Evolutionary conservation across 1,140 invertebrate species (phyloP).

Genomic region (Neodiprion lecontei): DNA sequence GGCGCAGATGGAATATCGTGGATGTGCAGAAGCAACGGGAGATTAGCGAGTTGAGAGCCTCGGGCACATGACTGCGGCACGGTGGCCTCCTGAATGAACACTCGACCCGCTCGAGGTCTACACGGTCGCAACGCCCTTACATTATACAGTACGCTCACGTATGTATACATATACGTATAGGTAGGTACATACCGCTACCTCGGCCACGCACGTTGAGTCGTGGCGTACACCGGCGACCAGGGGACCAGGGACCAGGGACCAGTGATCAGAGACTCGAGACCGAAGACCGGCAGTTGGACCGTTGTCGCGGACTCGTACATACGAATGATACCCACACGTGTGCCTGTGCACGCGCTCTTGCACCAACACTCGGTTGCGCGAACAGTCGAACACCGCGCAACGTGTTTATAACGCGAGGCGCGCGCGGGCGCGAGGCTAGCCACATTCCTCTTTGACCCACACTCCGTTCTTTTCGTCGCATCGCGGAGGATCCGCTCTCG

Average conservation of each 20-base stretch:
- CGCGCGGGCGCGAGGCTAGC: constrained; percentile 53
- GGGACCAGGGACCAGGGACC: background rate
- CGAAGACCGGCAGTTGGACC: background rate
- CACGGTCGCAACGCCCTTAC: background rate
- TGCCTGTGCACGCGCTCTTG: background rate
- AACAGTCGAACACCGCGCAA: background rate
- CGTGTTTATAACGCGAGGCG: constrained; percentile 19
- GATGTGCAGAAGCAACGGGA: background rate
- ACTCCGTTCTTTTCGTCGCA: constrained; percentile 42
- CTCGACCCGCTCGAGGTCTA: constrained; percentile 22
- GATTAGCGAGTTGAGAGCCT: constrained; percentile 52
- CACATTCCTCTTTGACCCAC: constrained; percentile 54
- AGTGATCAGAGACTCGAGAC: background rate
- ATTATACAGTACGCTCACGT: constrained; percentile 1
- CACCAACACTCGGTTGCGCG: background rate
- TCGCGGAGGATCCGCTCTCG: constrained; percentile 9
- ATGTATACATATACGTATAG: background rate
- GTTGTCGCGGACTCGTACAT: background rate
- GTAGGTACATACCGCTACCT: constrained; percentile 22
- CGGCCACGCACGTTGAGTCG: constrained; percentile 27
- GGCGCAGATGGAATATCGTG: constrained; percentile 23
- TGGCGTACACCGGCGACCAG: constrained; percentile 38
- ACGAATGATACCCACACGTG: too few relatives aligned
- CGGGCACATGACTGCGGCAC: constrained; percentile 50
- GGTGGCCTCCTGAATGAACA: constrained; percentile 51